Evolutionary conservation across 2,888 invertebrate species (phyloP).

Genomic region (Keiferia lycopersicella): DNA sequence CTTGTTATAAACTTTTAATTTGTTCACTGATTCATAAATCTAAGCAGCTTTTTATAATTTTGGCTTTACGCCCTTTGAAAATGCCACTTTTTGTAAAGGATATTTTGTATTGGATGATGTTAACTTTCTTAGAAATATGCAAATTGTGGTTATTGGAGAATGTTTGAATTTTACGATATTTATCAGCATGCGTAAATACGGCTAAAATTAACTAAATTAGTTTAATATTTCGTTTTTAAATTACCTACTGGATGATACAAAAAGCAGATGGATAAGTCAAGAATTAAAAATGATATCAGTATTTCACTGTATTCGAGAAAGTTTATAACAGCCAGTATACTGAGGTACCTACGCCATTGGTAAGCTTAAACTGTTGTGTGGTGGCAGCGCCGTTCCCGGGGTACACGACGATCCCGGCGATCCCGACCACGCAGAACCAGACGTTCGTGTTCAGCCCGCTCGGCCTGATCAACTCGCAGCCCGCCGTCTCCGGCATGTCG

Average conservation of each 20-base stretch:
- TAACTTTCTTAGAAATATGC: background rate
- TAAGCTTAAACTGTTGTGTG: background rate
- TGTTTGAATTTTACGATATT: background rate
- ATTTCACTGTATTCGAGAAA: background rate
- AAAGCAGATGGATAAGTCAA: background rate
- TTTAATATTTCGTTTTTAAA: background rate
- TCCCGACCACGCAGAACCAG: slow-evolving; percentile 88
- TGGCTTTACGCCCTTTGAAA: slow-evolving; percentile 42
- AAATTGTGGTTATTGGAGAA: background rate
- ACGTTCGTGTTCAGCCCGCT: slow-evolving; percentile 89
- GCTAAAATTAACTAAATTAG: background rate
- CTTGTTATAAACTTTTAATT: background rate
- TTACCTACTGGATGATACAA: background rate
- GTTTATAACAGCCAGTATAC: background rate
- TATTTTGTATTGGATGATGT: background rate
- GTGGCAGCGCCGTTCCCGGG: slow-evolving; percentile 84
- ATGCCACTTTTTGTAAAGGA: slow-evolving; percentile 23
- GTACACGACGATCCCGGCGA: slow-evolving; percentile 89
- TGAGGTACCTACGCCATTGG: background rate
- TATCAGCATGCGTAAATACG: slow-evolving; percentile 9
- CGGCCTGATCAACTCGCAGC: slow-evolving; percentile 84
- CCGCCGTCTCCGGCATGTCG: slow-evolving; percentile 70
- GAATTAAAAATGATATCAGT: background rate
- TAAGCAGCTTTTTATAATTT: slow-evolving; percentile 47
- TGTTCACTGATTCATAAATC: slow-evolving; percentile 2